Conservation (phyloP, 2,797 vertebrate species). For the Pygocentrus nattereri region DNA sequence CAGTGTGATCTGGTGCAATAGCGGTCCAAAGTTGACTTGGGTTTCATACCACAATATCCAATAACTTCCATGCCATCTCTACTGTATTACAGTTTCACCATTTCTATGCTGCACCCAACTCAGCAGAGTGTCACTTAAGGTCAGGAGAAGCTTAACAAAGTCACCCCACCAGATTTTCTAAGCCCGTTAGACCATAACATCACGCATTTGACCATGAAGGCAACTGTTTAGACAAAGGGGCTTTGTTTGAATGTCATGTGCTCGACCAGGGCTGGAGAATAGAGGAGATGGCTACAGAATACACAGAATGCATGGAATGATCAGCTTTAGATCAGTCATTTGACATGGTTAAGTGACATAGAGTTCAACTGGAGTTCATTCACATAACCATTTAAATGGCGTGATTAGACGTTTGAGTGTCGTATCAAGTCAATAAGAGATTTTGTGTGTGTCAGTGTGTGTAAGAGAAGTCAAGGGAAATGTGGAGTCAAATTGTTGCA, state of each 20-base stretch:
- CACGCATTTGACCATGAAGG: constrained; percentile 60
- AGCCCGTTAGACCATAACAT: constrained; percentile 42
- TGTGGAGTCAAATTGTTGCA: too few species aligned
- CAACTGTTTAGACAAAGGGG: constrained; percentile 67
- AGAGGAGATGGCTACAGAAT: constrained; percentile 6
- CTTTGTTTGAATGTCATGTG: constrained; percentile 39
- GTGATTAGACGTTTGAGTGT: too few species aligned
- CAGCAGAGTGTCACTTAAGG: constrained; percentile 45
- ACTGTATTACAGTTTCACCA: not conserved
- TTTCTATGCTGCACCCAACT: constrained; percentile 50
- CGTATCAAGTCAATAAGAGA: too few species aligned
- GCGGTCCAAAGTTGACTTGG: not conserved
- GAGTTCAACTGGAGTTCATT: constrained; percentile 31
- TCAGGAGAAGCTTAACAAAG: constrained; percentile 58
- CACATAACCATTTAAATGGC: too few species aligned
- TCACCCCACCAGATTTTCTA: constrained; percentile 43
- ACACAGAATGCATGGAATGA: constrained; percentile 1
- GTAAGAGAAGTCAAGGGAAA: too few species aligned
- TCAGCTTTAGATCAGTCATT: constrained; percentile 67
- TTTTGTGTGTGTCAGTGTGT: too few species aligned
- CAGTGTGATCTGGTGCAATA: too few species aligned
- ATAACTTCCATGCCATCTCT: not conserved
- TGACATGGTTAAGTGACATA: constrained; percentile 71
- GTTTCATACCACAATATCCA: not conserved
- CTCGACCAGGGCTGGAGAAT: constrained; percentile 12